Conservation (phyloP, 1,140 invertebrate genomes). For the Aethina tumida region DNA sequence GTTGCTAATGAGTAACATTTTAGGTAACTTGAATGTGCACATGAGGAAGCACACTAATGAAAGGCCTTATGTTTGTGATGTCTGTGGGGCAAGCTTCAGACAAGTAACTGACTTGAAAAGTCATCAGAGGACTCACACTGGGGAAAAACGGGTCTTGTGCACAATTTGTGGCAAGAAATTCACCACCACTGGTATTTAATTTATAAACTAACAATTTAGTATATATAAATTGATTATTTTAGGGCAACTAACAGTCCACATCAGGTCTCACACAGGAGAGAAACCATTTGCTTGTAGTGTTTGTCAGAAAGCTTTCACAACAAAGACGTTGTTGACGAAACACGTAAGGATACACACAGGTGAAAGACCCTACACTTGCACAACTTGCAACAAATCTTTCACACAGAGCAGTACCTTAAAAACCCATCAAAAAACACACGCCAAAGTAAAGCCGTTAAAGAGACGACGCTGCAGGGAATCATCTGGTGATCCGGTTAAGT, state of each 20-base stretch:
- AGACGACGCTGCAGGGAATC: too few relatives aligned
- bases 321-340: slow-evolving; percentile 13
- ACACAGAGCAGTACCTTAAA: slow-evolving; percentile 15
- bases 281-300: slow-evolving; percentile 58
- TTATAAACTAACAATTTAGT: slow-evolving; percentile 59
- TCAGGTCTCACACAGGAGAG: slow-evolving; percentile 63
- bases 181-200: slow-evolving; percentile 22
- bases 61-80: slow-evolving; percentile 30
- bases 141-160: slow-evolving; percentile 54
- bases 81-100: slow-evolving; percentile 30
- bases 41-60: slow-evolving; percentile 30
- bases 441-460: too few relatives aligned
- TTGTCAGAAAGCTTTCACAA: slow-evolving; percentile 49
- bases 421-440: slow-evolving; percentile 13
- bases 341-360: slow-evolving; percentile 43
- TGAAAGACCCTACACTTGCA: slow-evolving; percentile 48
- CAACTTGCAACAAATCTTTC: slow-evolving; percentile 56
- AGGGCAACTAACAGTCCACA: slow-evolving; percentile 50
- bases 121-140: slow-evolving; percentile 46
- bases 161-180: slow-evolving; percentile 52
- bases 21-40: slow-evolving; percentile 20
- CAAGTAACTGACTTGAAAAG: slow-evolving; percentile 30
- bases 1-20: too few relatives aligned
- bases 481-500: too few relatives aligned
- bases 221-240: slow-evolving; percentile 49